Evolutionary conservation across 2,113 vertebrate genomes (phyloP).

Genomic region (Charina bottae): DNA sequence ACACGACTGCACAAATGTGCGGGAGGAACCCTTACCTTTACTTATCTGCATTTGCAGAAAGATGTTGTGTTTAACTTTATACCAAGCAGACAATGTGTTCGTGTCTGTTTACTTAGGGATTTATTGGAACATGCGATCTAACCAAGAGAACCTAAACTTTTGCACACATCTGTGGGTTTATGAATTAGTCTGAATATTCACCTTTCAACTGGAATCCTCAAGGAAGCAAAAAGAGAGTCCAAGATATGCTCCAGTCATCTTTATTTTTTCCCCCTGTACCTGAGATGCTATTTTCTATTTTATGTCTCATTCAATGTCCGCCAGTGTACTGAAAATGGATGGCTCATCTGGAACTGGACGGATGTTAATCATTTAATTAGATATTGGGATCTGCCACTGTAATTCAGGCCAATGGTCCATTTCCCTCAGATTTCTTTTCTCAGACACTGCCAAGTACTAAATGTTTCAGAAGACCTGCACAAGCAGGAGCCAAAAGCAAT

Average conservation of each 20-base stretch:
- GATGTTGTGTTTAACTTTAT: not conserved
- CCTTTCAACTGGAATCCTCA: not conserved
- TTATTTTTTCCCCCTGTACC: not conserved
- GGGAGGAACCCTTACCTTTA: too few species aligned
- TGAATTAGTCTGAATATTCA: not conserved
- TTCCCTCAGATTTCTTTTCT: constrained; percentile 4
- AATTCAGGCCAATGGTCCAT: constrained; percentile 29
- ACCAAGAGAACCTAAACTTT: not conserved
- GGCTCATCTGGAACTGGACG: not conserved
- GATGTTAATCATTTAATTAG: not conserved
- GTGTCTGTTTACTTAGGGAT: not conserved
- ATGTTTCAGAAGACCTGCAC: not conserved
- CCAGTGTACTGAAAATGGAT: not conserved
- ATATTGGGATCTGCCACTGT: constrained; percentile 8
- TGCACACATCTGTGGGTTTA: not conserved
- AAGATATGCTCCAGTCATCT: not conserved
- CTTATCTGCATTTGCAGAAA: not conserved
- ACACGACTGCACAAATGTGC: too few species aligned
- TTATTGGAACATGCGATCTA: not conserved
- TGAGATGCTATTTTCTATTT: not conserved
- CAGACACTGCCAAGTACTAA: constrained; percentile 20
- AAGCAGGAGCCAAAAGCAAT: constrained; percentile 13
- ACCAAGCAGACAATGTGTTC: not conserved
- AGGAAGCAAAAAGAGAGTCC: not conserved
- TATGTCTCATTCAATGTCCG: constrained; percentile 25